Conservation (phyloP, 2,797 vertebrate species). For the Numenius phaeopus region DNA sequence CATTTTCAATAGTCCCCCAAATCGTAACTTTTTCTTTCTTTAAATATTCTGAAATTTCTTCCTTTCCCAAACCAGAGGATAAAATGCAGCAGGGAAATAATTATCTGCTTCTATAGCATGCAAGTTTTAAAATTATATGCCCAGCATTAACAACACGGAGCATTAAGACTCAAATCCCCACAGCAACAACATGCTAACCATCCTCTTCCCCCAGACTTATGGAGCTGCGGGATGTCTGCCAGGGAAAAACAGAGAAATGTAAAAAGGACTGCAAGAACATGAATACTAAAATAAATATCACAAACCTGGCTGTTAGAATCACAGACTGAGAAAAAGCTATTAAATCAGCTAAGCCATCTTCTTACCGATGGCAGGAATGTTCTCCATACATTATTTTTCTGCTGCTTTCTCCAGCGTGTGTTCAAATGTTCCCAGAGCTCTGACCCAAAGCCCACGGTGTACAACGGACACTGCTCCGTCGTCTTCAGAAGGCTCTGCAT, state of each 20-base stretch:
- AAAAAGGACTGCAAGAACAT: slow-evolving; percentile 72
- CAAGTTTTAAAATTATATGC: slow-evolving; percentile 66
- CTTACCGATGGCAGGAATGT: slow-evolving; percentile 24
- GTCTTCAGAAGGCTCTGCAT: background rate
- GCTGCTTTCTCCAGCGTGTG: background rate
- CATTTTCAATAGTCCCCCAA: slow-evolving; percentile 16
- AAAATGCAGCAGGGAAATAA: slow-evolving; percentile 60
- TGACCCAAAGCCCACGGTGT: background rate
- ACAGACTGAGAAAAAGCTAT: slow-evolving; percentile 67
- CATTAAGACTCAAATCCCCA: slow-evolving; percentile 69
- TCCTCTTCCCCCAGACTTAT: slow-evolving; percentile 74
- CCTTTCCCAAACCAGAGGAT: background rate
- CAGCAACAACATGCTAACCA: slow-evolving; percentile 73
- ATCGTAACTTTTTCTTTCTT: background rate
- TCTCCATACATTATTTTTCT: slow-evolving; percentile 12
- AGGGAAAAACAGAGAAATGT: slow-evolving; percentile 70
- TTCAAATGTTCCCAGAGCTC: background rate
- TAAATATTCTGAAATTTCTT: slow-evolving; percentile 19
- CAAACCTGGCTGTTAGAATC: slow-evolving; percentile 70
- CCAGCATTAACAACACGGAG: slow-evolving; percentile 46
- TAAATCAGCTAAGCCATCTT: slow-evolving; percentile 64
- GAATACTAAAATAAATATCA: slow-evolving; percentile 74
- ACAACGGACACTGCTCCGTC: background rate
- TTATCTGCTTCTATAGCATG: slow-evolving; percentile 23
- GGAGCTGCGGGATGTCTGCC: slow-evolving; percentile 73